These are phyloP conservation scores for Polydrusus tereticollis DNA, from an alignment of 2,888 invertebrate genomes.

Conservation along the genomic window DNA sequence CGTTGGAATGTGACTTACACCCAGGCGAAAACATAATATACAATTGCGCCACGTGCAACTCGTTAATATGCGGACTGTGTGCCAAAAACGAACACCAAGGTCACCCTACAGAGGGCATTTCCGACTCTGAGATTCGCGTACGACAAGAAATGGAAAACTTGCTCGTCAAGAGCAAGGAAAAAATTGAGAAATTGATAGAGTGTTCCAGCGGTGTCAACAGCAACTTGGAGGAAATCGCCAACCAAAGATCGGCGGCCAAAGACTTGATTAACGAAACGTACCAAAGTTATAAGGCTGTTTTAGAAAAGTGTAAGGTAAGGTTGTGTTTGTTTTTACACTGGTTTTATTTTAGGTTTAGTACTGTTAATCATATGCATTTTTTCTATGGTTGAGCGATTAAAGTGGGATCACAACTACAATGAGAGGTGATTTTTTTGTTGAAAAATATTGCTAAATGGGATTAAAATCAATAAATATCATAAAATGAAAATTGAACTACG, in stretches of 20 bases:
- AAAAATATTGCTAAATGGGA: no score
- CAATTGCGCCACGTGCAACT: slow-evolving; percentile 88
- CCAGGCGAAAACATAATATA: slow-evolving; percentile 87
- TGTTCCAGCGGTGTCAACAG: slow-evolving; percentile 82
- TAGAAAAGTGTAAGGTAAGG: slow-evolving; percentile 75
- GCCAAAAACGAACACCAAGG: slow-evolving; percentile 86
- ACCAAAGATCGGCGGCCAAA: slow-evolving; percentile 88
- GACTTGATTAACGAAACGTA: slow-evolving; percentile 85
- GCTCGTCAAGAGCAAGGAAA: slow-evolving; percentile 81
- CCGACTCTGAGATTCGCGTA: slow-evolving; percentile 81
- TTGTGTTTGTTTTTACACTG: no score
- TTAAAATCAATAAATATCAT: no score
- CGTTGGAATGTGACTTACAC: slow-evolving; percentile 87
- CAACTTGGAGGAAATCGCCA: slow-evolving; percentile 87
- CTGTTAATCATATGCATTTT: neutral
- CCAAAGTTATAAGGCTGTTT: slow-evolving; percentile 82
- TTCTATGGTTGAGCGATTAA: neutral
- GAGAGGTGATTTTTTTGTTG: no score
- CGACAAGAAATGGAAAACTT: slow-evolving; percentile 83
- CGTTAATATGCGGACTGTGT: slow-evolving; percentile 90
- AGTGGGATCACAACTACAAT: no score
- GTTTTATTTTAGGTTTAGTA: no score
- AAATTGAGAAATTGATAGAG: slow-evolving; percentile 82
- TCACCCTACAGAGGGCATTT: slow-evolving; percentile 87
- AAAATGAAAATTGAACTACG: no score